Evolutionary conservation across 2,888 invertebrate genomes (phyloP).

Genomic region (Diloba caeruleocephala): DNA sequence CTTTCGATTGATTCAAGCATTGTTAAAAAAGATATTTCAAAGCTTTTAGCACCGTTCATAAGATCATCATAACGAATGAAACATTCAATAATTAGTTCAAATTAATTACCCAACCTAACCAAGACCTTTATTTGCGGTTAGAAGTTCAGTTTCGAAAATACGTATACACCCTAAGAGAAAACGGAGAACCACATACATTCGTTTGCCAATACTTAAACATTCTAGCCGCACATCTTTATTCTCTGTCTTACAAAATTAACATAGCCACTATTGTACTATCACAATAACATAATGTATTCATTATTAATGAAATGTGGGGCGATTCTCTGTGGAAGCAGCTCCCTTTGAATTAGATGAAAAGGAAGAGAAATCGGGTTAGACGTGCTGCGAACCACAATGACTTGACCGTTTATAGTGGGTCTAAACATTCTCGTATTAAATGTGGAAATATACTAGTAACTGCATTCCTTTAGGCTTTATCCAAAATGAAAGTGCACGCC

Average conservation of each 20-base stretch:
- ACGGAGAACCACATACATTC: slow-evolving; percentile 25
- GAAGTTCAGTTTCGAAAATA: too few relatives aligned
- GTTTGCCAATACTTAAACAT: slow-evolving; percentile 31
- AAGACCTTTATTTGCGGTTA: too few relatives aligned
- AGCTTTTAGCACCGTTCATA: too few relatives aligned
- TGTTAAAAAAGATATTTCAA: too few relatives aligned
- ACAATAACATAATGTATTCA: slow-evolving; percentile 52
- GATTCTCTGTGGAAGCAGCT: slow-evolving; percentile 47
- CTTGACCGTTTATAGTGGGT: slow-evolving; percentile 11
- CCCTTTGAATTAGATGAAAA: slow-evolving; percentile 58
- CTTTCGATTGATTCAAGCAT: too few relatives aligned
- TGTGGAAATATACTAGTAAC: slow-evolving; percentile 1
- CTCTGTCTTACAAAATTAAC: slow-evolving; percentile 45
- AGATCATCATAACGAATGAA: too few relatives aligned
- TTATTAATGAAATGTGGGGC: slow-evolving; percentile 54
- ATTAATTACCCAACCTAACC: too few relatives aligned
- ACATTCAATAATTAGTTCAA: too few relatives aligned
- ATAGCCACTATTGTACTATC: slow-evolving; percentile 43
- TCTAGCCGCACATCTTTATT: slow-evolving; percentile 24
- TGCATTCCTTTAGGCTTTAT: too few relatives aligned
- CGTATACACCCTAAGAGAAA: slow-evolving; percentile 21
- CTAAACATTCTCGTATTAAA: background rate
- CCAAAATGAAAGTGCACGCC: too few relatives aligned
- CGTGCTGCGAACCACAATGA: slow-evolving; percentile 50
- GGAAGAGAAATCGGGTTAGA: slow-evolving; percentile 61